Evolutionary conservation across 2,113 vertebrate genomes (phyloP), one percentile per base, ranked within the genome.

Genomic region (Synchiropus splendidus): DNA sequence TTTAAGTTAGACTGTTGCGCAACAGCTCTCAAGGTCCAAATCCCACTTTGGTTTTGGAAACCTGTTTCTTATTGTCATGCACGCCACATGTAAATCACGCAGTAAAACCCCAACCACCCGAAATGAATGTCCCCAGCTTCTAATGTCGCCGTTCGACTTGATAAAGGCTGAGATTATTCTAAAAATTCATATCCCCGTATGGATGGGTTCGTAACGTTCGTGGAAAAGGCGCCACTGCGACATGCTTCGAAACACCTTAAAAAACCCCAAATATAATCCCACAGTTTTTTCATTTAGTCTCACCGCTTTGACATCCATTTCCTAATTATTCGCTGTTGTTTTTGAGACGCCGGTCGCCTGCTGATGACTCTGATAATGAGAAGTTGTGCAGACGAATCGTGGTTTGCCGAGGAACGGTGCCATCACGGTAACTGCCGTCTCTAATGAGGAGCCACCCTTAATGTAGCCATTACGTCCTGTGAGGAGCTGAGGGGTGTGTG

Each of bases 291-390:
- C 64, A 53, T 48, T 62, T 64, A 67, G 56, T 67, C 70, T 48
- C 47, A 21, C 40, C 42, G 69, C 68, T 67, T 64, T 65, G 67
- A 70, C 62, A 72, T 39, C 50, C 47, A 33, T 53, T 56, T 51
- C 48, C 38, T 78, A 72, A 83, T 78, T 72, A 65, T 46, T 52
- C 64, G 58, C 68, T 70, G 79, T 79, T 79, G 70, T 80, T 74
- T 79, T 54, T 39, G 45, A 68, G 62, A 64, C 58, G 14, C 17
- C 44, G 31, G 45, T 69, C 61, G 60, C 67, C 48, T 61, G 49
- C 17, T 33, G 45, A 71, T 79, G 54, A 60, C 65, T 73, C 59
- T 68, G 66, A 74, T 69, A 74, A 77, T 69, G 61, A 73, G 57
- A 43, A 45, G 56, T 54, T 66, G 51, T 61, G 54, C 53, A 6